Conservation (phyloP, 2,113 vertebrate genomes). For the Pelusios castaneus region DNA sequence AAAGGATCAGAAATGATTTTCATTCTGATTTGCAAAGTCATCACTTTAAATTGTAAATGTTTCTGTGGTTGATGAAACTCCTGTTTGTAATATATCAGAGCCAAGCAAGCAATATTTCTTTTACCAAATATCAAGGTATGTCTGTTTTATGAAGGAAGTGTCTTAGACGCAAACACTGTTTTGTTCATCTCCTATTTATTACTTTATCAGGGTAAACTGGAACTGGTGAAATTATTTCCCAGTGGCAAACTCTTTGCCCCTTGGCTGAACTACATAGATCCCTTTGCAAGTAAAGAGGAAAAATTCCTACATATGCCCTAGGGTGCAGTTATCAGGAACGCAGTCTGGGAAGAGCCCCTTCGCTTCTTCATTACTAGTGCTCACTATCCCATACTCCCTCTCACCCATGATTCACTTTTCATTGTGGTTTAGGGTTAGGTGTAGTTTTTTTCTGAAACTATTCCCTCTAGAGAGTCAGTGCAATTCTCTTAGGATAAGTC, state of each 20-base stretch:
- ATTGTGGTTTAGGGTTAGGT: background rate
- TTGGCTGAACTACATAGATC: conserved; percentile 2
- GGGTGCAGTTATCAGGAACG: conserved; percentile 18
- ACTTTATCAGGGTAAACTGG: conserved; percentile 19
- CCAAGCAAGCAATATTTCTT: background rate
- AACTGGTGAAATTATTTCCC: conserved; percentile 28
- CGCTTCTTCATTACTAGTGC: background rate
- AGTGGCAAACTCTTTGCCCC: conserved; percentile 4
- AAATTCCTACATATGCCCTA: background rate
- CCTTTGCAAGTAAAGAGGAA: conserved; percentile 36
- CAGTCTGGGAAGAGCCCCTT: conserved; percentile 30
- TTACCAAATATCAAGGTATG: background rate
- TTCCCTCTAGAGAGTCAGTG: background rate
- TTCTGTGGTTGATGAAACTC: background rate
- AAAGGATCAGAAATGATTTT: conserved; percentile 27
- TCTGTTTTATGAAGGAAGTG: conserved; percentile 36
- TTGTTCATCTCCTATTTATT: conserved; percentile 28
- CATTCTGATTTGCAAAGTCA: background rate
- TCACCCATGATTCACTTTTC: background rate
- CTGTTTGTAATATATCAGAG: background rate
- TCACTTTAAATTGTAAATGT: background rate
- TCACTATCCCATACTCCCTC: background rate
- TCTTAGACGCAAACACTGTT: background rate
- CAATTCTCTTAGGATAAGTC: background rate
- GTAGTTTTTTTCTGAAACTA: background rate